Evolutionary conservation across 2,888 invertebrate species (phyloP).

Genomic region (Pseudococcus longispinus): DNA sequence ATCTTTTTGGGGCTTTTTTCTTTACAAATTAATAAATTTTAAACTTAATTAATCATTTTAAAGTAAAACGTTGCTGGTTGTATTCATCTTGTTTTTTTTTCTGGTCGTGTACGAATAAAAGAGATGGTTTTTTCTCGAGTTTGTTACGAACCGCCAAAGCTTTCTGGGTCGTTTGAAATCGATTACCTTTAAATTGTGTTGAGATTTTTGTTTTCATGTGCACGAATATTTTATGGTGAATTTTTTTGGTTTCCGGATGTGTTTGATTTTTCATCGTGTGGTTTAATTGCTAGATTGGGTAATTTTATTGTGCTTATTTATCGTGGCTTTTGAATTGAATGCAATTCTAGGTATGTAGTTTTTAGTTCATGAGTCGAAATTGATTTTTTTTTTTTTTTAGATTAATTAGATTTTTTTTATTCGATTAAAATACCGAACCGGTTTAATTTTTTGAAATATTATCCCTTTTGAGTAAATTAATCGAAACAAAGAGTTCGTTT

Average conservation of each 20-base stretch:
- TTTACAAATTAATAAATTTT: neutral
- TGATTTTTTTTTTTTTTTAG: too few relatives aligned
- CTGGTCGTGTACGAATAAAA: neutral
- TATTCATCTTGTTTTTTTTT: neutral
- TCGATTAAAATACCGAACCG: neutral
- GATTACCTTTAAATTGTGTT: constrained; percentile 1
- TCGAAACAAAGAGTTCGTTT: neutral
- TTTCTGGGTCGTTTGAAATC: constrained; percentile 42
- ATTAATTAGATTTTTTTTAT: neutral
- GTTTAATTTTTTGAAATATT: neutral
- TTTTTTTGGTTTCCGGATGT: neutral
- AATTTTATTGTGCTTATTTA: neutral
- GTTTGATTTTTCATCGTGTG: neutral
- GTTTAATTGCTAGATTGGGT: neutral
- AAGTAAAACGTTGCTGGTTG: neutral
- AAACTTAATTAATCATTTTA: neutral
- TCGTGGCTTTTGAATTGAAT: neutral
- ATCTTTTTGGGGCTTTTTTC: neutral
- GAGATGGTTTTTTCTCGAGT: neutral
- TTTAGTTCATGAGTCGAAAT: too few relatives aligned
- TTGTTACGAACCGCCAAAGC: neutral
- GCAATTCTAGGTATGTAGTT: too few relatives aligned
- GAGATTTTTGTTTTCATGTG: constrained; percentile 20
- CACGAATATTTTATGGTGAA: neutral
- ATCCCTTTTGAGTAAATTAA: neutral